Evolutionary conservation across 2,888 invertebrate species (phyloP), one percentile per base, ranked within the genome.

Genomic region (Eupeodes latifasciatus): DNA sequence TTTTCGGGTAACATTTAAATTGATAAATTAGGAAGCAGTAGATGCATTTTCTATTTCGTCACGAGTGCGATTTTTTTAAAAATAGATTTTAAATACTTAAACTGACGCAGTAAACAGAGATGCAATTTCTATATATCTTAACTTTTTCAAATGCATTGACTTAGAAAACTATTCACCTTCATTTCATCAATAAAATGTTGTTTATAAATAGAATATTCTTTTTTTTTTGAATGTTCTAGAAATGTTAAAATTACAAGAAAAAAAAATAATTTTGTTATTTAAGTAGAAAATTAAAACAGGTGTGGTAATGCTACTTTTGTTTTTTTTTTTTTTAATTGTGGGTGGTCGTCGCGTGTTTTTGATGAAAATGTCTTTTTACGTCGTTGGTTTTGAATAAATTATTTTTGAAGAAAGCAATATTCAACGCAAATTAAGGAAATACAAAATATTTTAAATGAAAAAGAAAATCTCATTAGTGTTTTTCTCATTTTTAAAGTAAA

Each of bases 131-230:
- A 27, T 27, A 27, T 3, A 27, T 6, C 5, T 7, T 3, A 40
- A 5, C 40, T 64, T 6, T 47, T 44, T 64, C 47, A 47, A 34
- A 64, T 64, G 64, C 19, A 64, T 2, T 66, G 49, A 27, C 66
- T 49, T 66, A 66, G 66, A 66, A 66, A 66, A 66, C 66, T 49
- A 49, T 66, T 66, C 66, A 66, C 47, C 66, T 66, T 66, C 66
- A 49, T 66, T 47, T 19, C 4, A 40, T 62, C 7, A 14, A 14
- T 27, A 27, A 27, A 14, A 40, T 16, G 40, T 1, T 11, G 12
- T 19, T 1, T 12, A 66, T 27, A 66, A 49, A 49, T 47, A 47
- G 61, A 61, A 64, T 11, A 9, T 27, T 57, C 10, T 12, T 47
- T 47, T 57, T 57, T 14, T 12, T 1, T 27, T 57, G 34, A 14